Evolutionary conservation across 2,888 invertebrate genomes (phyloP).

Genomic region (Crocallis elinguaria): DNA sequence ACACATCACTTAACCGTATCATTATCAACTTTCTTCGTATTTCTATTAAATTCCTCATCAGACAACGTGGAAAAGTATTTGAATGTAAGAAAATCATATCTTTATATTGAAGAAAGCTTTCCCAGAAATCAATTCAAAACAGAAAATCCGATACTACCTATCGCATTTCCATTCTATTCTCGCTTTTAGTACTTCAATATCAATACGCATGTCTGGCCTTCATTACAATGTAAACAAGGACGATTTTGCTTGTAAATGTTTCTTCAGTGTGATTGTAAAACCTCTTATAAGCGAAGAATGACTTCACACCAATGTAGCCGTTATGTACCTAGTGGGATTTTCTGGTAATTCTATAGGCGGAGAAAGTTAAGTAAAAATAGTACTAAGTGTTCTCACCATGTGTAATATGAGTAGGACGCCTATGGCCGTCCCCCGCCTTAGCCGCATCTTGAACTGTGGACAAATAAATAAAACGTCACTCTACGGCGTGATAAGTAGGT

Average conservation of each 20-base stretch:
- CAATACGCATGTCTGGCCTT: background rate
- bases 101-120: background rate
- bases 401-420: slow-evolving; percentile 76
- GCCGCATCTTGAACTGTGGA: slow-evolving; percentile 77
- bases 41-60: too few relatives aligned
- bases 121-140: background rate
- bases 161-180: background rate
- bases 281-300: background rate
- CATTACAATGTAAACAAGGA: too few relatives aligned
- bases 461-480: slow-evolving; percentile 45
- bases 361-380: slow-evolving; percentile 32
- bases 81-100: background rate
- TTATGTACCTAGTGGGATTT: background rate
- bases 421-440: slow-evolving; percentile 65
- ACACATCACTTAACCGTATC: too few relatives aligned
- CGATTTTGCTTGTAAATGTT: too few relatives aligned
- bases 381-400: slow-evolving; percentile 62
- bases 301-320: background rate
- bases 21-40: too few relatives aligned
- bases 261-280: too few relatives aligned
- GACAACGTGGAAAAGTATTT: background rate
- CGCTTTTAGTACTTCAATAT: background rate
- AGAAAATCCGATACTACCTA: background rate
- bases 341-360: slow-evolving; percentile 17
- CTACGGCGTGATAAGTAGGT: background rate